Percentiles rank a stretch among this genome's conserved stretches.
These are phyloP conservation scores for Potamarius usumacintae DNA, from an alignment of 2,113 vertebrate species.

Conservation along the genomic window DNA sequence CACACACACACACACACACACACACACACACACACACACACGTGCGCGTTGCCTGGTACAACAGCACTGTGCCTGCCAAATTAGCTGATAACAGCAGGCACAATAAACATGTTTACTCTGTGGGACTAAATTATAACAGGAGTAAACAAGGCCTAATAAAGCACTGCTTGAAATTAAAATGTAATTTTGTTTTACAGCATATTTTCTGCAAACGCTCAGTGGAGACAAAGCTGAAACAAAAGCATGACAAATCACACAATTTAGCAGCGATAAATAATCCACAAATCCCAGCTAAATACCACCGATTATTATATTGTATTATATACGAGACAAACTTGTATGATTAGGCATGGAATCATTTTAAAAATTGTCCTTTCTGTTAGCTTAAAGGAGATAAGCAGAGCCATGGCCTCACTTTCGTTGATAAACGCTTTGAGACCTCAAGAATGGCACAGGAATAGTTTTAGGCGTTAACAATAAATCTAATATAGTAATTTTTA, in stretches of 20 bases:
- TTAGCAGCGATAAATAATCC: background rate
- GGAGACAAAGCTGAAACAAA: background rate
- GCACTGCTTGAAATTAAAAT: constrained; percentile 5
- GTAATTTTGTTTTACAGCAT: background rate
- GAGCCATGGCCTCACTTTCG: no score
- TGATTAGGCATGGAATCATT: background rate
- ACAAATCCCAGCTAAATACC: background rate
- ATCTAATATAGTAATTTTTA: no score
- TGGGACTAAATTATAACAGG: constrained; percentile 14
- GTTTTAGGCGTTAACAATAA: no score
- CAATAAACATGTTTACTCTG: constrained; percentile 20
- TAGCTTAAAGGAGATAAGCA: background rate
- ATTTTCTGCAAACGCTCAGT: background rate
- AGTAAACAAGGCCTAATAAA: constrained; percentile 29
- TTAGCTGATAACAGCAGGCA: constrained; percentile 34
- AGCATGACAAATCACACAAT: background rate
- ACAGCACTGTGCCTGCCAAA: constrained; percentile 29
- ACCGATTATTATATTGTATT: background rate
- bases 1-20: background rate
- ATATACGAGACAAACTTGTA: background rate
- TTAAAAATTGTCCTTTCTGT: background rate
- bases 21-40: background rate
- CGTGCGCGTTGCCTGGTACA: background rate
- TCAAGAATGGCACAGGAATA: no score
- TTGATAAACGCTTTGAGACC: no score